Percentiles rank a stretch among this genome's conserved stretches.
These are phyloP conservation scores for Galleria mellonella DNA, from an alignment of 1,140 invertebrate genomes.

Conservation along the genomic window DNA sequence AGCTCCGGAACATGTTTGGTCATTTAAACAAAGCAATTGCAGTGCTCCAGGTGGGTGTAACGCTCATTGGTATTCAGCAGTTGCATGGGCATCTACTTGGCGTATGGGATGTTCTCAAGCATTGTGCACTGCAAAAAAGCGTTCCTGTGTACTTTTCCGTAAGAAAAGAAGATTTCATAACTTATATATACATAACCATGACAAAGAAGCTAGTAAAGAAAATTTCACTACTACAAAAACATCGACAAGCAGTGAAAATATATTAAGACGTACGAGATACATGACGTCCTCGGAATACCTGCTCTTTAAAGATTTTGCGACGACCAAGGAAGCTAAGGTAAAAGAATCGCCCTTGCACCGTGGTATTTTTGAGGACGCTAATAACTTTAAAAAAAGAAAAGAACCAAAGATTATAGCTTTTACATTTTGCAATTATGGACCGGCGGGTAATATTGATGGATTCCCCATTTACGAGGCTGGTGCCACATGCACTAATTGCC, in stretches of 20 bases:
- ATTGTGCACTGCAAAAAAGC: conserved; percentile 42
- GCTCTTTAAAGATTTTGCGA: conserved; percentile 32
- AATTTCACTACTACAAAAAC: conserved; percentile 19
- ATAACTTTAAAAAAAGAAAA: conserved; percentile 18
- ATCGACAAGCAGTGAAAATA: conserved; percentile 26
- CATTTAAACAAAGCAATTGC: conserved; percentile 46
- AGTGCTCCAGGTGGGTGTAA: conserved; percentile 53
- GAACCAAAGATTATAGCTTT: conserved; percentile 47
- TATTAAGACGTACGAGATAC: conserved; percentile 44
- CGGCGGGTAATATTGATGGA: conserved; percentile 58
- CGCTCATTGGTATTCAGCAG: conserved; percentile 54
- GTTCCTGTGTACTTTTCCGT: conserved; percentile 43
- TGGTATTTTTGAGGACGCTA: conserved; percentile 20
- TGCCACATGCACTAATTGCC: conserved; percentile 46
- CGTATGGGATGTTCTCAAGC: conserved; percentile 58
- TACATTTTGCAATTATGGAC: conserved; percentile 63
- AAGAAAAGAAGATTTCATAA: conserved; percentile 19
- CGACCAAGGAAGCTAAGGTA: conserved; percentile 9
- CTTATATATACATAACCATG: not conserved
- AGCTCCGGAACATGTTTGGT: conserved; percentile 48
- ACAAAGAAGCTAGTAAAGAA: not conserved
- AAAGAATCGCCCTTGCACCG: conserved; percentile 42
- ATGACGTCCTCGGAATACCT: conserved; percentile 19
- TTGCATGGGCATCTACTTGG: conserved; percentile 61
- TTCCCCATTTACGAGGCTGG: conserved; percentile 61